These are phyloP conservation scores for Dolichopus griseipennis DNA, from an alignment of 2,888 invertebrate species.

Conservation along the genomic window DNA sequence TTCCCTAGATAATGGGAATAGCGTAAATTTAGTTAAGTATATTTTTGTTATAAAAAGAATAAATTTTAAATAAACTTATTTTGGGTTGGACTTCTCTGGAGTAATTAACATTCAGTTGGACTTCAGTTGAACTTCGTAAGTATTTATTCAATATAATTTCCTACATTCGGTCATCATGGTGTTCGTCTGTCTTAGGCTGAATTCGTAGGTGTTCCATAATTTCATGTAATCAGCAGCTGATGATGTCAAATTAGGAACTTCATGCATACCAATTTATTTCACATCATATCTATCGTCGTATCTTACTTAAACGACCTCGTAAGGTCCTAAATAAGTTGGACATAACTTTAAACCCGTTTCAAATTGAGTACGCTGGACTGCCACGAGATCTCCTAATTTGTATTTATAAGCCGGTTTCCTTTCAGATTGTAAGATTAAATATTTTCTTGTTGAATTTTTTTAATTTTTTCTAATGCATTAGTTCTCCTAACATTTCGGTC, in stretches of 20 bases:
- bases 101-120: no score
- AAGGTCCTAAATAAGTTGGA: not conserved
- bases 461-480: not conserved
- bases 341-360: not conserved
- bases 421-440: not conserved
- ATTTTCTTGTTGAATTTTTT: not conserved
- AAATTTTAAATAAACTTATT: no score
- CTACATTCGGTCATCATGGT: not conserved
- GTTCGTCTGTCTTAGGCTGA: not conserved
- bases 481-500: not conserved
- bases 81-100: no score
- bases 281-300: not conserved
- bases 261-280: not conserved
- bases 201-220: not conserved
- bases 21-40: no score
- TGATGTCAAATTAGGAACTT: not conserved
- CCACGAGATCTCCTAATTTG: not conserved
- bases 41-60: no score
- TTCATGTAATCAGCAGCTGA: not conserved
- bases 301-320: not conserved
- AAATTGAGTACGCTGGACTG: not conserved
- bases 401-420: not conserved
- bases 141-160: no score
- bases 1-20: no score
- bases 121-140: no score